A percentile compares a stretch with the other conserved stretches of the same genome.
Conservation (phyloP, 1,140 invertebrate species). For the Metaphire vulgaris region DNA sequence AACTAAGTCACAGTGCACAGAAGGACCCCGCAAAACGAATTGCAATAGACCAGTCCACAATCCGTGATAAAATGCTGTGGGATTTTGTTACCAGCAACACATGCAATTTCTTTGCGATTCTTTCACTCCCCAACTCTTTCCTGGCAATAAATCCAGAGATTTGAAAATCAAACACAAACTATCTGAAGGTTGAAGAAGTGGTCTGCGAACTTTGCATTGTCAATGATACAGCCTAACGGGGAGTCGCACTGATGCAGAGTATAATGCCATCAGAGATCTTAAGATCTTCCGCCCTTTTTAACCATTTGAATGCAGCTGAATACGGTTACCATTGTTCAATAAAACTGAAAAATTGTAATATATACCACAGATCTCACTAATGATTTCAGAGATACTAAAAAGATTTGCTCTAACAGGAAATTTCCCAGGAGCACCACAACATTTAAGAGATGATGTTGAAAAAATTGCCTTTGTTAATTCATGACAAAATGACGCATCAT, state of each 20-base stretch:
- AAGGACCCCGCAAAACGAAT: background rate
- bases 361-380: too few species aligned
- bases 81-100: conserved; percentile 1
- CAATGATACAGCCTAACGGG: conserved; percentile 44
- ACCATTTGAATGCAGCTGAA: too few species aligned
- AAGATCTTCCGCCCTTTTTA: too few species aligned
- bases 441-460: too few species aligned
- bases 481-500: too few species aligned
- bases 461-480: too few species aligned
- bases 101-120: background rate
- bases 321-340: too few species aligned
- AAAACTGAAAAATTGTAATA: too few species aligned
- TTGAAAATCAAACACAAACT: background rate
- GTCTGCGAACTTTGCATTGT: conserved; percentile 22
- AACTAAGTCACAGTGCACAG: background rate
- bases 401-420: too few species aligned
- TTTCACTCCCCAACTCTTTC: background rate
- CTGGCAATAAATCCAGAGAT: background rate
- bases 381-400: too few species aligned
- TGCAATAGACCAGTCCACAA: background rate
- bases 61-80: background rate
- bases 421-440: too few species aligned
- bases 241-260: conserved; percentile 48
- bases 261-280: too few species aligned
- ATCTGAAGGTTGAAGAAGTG: background rate